These are phyloP conservation scores for Chelonus insularis DNA, from an alignment of 1,140 invertebrate genomes.

Conservation along the genomic window DNA sequence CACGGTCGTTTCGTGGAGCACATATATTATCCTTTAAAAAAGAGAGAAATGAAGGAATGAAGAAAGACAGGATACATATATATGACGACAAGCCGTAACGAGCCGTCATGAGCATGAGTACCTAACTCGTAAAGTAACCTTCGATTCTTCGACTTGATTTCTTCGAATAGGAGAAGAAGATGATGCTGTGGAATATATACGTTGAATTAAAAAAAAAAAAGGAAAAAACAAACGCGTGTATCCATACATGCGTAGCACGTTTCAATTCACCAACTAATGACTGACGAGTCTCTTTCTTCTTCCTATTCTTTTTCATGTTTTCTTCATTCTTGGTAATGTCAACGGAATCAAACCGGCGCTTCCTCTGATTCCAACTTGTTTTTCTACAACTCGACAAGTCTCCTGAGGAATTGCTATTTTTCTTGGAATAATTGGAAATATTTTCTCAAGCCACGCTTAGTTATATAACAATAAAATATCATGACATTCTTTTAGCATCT, in stretches of 20 bases:
- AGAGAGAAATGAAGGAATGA: neutral
- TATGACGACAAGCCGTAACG: constrained; percentile 1
- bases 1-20: constrained; percentile 4
- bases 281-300: constrained; percentile 2
- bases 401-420: too few relatives aligned
- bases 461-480: too few relatives aligned
- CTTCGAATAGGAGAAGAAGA: neutral
- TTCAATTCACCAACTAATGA: constrained; percentile 22
- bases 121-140: neutral
- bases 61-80: neutral
- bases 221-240: neutral
- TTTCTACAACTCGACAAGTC: neutral
- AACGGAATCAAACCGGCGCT: neutral
- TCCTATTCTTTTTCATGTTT: neutral
- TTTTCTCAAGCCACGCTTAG: too few relatives aligned
- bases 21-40: constrained; percentile 1
- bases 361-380: neutral
- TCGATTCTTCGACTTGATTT: neutral
- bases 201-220: constrained; percentile 7
- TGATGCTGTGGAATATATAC: neutral
- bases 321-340: neutral
- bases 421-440: too few relatives aligned
- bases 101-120: neutral
- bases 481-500: too few relatives aligned
- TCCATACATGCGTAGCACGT: constrained; percentile 24